These are phyloP conservation scores for Planococcus citri DNA, from an alignment of 1,140 invertebrate species.

Conservation along the genomic window DNA sequence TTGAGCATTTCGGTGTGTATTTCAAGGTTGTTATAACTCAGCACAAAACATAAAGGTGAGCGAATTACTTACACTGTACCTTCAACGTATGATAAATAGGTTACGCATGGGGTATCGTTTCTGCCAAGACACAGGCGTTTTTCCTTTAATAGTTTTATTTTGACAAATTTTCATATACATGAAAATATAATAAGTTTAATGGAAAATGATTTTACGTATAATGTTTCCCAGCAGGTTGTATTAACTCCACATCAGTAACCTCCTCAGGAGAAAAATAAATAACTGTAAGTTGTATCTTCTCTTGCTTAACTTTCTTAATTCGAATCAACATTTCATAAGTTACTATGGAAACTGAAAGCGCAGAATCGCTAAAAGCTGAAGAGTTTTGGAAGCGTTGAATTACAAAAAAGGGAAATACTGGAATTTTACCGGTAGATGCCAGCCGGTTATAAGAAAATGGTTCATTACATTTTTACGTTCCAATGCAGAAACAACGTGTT, in stretches of 20 bases:
- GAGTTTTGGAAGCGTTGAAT: constrained; percentile 6
- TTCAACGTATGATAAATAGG: background rate
- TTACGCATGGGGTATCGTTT: constrained; percentile 6
- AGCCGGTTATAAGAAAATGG: constrained; percentile 1
- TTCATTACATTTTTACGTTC: constrained; percentile 3
- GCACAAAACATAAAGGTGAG: background rate
- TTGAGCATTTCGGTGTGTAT: background rate
- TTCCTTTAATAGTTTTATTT: background rate
- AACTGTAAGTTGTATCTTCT: constrained; percentile 3
- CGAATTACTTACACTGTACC: background rate
- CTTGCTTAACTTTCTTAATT: constrained; percentile 7
- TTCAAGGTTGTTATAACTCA: background rate
- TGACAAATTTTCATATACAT: background rate
- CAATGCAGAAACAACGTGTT: background rate
- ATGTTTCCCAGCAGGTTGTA: constrained; percentile 3
- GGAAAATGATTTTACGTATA: constrained; percentile 6
- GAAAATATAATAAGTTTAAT: constrained; percentile 8
- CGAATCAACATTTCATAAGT: constrained; percentile 7
- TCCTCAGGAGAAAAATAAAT: constrained; percentile 7
- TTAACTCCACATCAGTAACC: constrained; percentile 6
- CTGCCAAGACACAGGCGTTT: background rate
- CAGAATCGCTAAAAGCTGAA: constrained; percentile 6
- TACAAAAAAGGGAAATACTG: constrained; percentile 7
- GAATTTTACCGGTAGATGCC: constrained; percentile 6
- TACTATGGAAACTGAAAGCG: constrained; percentile 6